A percentile compares a stretch with the other conserved stretches of the same genome.
Evolutionary conservation across 2,888 invertebrate genomes (phyloP).

Genomic region (Tachystola acroxantha): DNA sequence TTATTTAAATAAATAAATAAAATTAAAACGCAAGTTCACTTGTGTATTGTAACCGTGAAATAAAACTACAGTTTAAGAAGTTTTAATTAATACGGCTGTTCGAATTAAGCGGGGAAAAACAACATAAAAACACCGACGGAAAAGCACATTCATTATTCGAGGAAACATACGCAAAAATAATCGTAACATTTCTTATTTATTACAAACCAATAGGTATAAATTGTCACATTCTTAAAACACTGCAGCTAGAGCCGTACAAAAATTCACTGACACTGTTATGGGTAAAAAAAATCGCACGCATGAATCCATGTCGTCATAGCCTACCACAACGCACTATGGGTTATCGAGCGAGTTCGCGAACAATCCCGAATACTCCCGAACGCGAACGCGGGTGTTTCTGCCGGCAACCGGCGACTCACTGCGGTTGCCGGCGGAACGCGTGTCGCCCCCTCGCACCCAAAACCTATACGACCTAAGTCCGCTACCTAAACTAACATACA

Average conservation of each 20-base stretch:
- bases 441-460: slow-evolving; percentile 26
- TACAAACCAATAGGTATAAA: slow-evolving; percentile 7
- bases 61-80: too few relatives aligned
- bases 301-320: slow-evolving; percentile 43
- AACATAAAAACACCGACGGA: not conserved
- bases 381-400: slow-evolving; percentile 41
- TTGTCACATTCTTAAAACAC: slow-evolving; percentile 15
- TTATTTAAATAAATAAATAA: too few relatives aligned
- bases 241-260: slow-evolving; percentile 10
- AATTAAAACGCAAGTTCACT: too few relatives aligned
- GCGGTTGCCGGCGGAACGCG: slow-evolving; percentile 56
- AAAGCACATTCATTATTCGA: slow-evolving; percentile 5
- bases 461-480: slow-evolving; percentile 51
- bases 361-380: slow-evolving; percentile 31
- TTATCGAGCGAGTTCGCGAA: slow-evolving; percentile 35
- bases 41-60: too few relatives aligned
- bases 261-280: slow-evolving; percentile 15
- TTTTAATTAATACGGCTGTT: too few relatives aligned
- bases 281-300: slow-evolving; percentile 36
- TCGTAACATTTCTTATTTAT: not conserved
- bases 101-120: too few relatives aligned
- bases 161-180: slow-evolving; percentile 14
- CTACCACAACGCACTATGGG: slow-evolving; percentile 59
- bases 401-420: slow-evolving; percentile 70
- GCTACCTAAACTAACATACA: slow-evolving; percentile 23